phyloP scores from a whole-genome alignment of 2,797 vertebrate species.

The Fundulus diaphanus region DNA sequence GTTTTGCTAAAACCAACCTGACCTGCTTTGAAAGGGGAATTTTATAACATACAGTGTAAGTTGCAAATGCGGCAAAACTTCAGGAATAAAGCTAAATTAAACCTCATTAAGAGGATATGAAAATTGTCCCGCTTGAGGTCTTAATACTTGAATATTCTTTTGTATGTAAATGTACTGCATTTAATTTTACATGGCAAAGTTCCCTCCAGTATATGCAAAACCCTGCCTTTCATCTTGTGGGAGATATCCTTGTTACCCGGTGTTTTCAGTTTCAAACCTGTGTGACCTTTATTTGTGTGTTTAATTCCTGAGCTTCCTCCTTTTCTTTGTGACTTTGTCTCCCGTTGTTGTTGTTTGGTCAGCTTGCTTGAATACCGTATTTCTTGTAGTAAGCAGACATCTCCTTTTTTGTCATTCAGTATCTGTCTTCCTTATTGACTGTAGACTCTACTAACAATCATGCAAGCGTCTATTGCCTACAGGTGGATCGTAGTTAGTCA shows the following conservation, averaged over 20 bases:
- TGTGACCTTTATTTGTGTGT: no score
- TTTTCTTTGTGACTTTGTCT: no score
- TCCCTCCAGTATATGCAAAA: no score
- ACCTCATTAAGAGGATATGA: background rate
- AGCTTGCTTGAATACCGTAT: no score
- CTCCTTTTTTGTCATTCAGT: no score
- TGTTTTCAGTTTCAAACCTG: no score
- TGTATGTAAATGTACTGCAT: background rate
- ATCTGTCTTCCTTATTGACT: background rate
- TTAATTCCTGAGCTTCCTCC: no score
- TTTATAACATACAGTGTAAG: background rate
- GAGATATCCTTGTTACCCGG: no score
- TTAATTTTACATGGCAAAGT: background rate
- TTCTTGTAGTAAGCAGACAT: no score
- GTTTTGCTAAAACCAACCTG: background rate
- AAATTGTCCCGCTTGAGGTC: background rate
- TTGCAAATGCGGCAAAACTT: background rate
- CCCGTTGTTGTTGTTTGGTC: no score
- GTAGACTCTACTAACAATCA: background rate
- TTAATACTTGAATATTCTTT: background rate
- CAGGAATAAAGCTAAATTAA: background rate
- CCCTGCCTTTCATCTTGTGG: no score
- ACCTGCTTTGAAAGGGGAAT: background rate
- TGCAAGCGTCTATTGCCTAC: background rate
- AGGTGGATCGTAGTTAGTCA: background rate